Evolutionary conservation across 2,113 vertebrate genomes (phyloP), one percentile per base, ranked within the genome.

Genomic region (Crotalus viridis): DNA sequence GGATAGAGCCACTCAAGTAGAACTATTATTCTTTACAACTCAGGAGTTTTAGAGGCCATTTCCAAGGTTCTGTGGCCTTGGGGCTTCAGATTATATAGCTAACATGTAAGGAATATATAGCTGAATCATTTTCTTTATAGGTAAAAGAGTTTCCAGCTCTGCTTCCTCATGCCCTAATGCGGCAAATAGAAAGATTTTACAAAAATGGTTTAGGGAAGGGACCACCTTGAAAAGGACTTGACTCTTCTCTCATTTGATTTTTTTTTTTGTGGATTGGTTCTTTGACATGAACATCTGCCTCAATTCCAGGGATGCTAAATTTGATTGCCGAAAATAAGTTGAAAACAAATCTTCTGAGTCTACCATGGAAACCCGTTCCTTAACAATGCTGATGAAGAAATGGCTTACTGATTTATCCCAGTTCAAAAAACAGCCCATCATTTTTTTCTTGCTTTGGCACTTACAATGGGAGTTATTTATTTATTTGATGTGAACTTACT

Each of bases 401-500:
- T 59, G 19, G 88, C 10, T 33, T 19, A 59, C 9, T 92, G 91
- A 54, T 92, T 56, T 94, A 64, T 5, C 55, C 17, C 33, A 88
- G 28, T 22, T 21, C 54, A 22, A 91, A 94, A 91, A 90, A 88
- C 46, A 26, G 24, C 81, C 91, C 52, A 81, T 13, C 56, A 55
- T 51, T 89, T 85, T 51, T 93, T 61, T 5, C 74, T 43, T 43
- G 17, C 91, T 7, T 92, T 95, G 6, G 91, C 91, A 56, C 54
- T 93, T 85, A 91, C 93, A 59, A 33, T 81, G 33, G 21, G 46
- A 33, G 5, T 59, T 69, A 4, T 55, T 48, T n/a, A 57, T 46
- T 15, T 61, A 15, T 28, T 52, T 81, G 15, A n/a, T 93, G 91
- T 46, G 91, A 90, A 74, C 94, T 89, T 89, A 48, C 94, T 86